Percentiles rank a stretch among this genome's conserved stretches.
These are phyloP conservation scores for Monopis laevigella DNA, from an alignment of 2,888 invertebrate genomes.

Conservation along the genomic window DNA sequence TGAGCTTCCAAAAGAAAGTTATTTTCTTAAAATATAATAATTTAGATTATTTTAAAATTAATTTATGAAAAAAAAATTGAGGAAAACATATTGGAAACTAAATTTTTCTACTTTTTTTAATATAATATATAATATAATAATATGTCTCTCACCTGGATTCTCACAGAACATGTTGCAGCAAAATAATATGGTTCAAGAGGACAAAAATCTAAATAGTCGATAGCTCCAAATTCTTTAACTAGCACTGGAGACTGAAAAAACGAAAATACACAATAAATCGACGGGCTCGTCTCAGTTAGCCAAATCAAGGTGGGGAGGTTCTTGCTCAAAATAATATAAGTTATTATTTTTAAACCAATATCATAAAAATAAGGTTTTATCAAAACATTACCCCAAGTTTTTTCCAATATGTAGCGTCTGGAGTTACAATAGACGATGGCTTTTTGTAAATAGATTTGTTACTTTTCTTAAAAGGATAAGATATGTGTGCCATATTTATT, in stretches of 20 bases:
- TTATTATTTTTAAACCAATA: conserved; percentile 1
- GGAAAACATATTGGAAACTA: no score
- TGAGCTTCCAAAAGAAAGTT: no score
- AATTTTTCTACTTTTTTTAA: no score
- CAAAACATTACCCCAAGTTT: conserved; percentile 86
- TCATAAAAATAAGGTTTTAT: conserved; percentile 27
- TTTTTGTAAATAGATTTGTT: conserved; percentile 75
- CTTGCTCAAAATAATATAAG: no score
- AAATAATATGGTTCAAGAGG: conserved; percentile 90
- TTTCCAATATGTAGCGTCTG: conserved; percentile 89
- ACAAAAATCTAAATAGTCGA: conserved; percentile 91
- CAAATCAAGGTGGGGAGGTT: no score
- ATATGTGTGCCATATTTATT: conserved; percentile 55
- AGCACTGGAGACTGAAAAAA: conserved; percentile 78
- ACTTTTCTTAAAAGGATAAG: conserved; percentile 74
- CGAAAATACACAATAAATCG: no score
- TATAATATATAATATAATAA: not conserved
- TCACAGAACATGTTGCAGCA: conserved; percentile 91
- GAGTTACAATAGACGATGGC: conserved; percentile 72
- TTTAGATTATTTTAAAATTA: no score
- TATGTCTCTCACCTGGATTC: conserved; percentile 69
- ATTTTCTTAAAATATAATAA: no score
- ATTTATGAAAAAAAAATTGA: no score
- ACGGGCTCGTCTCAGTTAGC: no score
- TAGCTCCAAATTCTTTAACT: conserved; percentile 91